Evolutionary conservation across 2,797 vertebrate species (phyloP), one percentile per base, ranked within the genome.

Genomic region (Brachyalestes nurse): DNA sequence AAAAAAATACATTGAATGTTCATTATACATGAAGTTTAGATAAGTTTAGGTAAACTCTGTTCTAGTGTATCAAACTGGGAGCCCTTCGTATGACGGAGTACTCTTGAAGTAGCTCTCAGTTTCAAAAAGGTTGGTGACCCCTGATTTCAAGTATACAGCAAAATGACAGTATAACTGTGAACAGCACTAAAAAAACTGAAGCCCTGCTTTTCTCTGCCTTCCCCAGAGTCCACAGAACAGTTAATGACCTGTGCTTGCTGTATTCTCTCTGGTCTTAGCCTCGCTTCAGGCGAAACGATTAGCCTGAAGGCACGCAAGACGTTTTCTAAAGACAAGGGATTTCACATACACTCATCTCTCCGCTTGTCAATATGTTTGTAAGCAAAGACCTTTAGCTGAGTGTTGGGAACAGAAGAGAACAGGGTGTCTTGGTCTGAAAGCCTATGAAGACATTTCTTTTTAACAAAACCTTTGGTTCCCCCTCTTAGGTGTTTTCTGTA

Each of bases 221-320:
- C 77, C 60, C 51, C 34, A 61, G 72, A 58, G 60, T 70, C 53
- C 25, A 77, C n/a, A 62, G 70, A 81, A 57, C 67, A 77, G 51
- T 67, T 64, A 62, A 81, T 81, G 69, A 77, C 34, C 73, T 23
- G 49, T 66, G 55, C 34, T 28, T 28, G 17, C 61, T 34, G 49
- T 58, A 57, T 72, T 72, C 60, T 72, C 67, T 17, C 67, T 25
- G 19, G 55, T 16, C 38, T 45, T 4, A 62, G 61, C 12, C 42
- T 53, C 74, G 61, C 73, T 61, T 55, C 81, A 80, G 80, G 69
- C 69, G 9, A 77, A 71, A 65, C 77, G 77, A 85, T 82, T 73
- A 82, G 75, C 76, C 77, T 80, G 65, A 73, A 83, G 58, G 78
- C 65, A 60, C 51, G 61, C 23, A 49, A 73, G 53, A 73, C 40